Percentiles rank a stretch among this genome's conserved stretches.
Conservation (phyloP, 2,797 vertebrate genomes). For the Balearica regulorum region DNA sequence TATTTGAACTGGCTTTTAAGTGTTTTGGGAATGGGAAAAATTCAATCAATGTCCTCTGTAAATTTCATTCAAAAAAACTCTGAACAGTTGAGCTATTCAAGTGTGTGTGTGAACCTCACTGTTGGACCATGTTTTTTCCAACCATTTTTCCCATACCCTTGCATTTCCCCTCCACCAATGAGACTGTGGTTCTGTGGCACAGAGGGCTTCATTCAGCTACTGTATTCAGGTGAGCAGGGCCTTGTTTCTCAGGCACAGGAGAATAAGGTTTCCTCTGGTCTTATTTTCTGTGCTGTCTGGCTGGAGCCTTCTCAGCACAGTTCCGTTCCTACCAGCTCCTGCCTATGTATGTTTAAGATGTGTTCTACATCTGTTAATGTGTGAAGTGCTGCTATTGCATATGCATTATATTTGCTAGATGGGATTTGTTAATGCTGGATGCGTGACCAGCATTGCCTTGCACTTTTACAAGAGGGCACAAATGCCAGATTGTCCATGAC, state of each 20-base stretch:
- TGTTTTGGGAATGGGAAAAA: neutral
- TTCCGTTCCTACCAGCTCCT: neutral
- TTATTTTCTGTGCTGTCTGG: neutral
- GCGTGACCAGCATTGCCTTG: neutral
- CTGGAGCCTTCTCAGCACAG: neutral
- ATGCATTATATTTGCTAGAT: neutral
- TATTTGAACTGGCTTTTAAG: neutral
- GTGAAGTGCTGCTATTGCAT: neutral
- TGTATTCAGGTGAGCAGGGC: neutral
- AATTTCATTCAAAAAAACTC: neutral
- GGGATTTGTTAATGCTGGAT: neutral
- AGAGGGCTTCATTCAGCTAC: neutral
- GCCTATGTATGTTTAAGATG: neutral
- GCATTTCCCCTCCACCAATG: neutral
- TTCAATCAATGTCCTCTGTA: neutral
- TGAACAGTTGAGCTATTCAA: neutral
- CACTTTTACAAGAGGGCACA: neutral
- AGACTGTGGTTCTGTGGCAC: neutral
- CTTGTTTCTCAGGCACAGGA: neutral
- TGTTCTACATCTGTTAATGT: neutral
- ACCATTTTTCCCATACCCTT: neutral
- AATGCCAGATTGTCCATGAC: neutral
- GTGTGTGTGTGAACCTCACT: neutral
- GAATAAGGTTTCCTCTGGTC: neutral
- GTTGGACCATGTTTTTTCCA: neutral